A percentile compares a stretch with the other conserved stretches of the same genome.
phyloP scores from a whole-genome alignment of 2,888 invertebrate species.

The Frankliniella intonsa region DNA sequence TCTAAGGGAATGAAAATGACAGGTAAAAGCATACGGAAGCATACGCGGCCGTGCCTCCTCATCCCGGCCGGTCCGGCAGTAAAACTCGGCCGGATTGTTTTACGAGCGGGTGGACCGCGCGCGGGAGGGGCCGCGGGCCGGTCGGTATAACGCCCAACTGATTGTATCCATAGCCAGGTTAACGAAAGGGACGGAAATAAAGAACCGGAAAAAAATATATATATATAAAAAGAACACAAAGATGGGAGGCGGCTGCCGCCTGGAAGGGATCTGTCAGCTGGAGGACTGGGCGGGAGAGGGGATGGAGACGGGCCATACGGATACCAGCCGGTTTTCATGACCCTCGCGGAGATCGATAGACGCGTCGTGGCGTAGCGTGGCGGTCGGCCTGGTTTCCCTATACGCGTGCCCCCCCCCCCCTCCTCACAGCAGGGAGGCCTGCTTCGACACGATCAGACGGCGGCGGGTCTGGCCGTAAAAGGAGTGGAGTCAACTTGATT shows the following conservation, averaged over 20 bases:
- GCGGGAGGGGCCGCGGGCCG: no score
- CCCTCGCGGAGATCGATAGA: neutral
- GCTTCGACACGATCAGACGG: neutral
- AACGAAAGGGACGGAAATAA: neutral
- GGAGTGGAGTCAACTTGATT: constrained; percentile 19
- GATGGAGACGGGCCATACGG: neutral
- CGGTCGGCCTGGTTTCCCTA: constrained; percentile 5
- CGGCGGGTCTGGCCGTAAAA: neutral
- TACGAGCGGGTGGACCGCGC: no score
- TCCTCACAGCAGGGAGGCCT: neutral
- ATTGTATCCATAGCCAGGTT: no score
- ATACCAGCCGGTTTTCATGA: constrained; percentile 11
- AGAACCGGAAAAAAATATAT: neutral
- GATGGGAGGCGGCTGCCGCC: neutral
- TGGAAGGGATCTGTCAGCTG: no score
- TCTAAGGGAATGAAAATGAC: no score
- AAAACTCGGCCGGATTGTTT: neutral
- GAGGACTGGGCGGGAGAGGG: no score
- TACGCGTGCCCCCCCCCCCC: neutral
- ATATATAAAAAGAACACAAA: neutral
- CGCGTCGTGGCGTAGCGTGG: neutral
- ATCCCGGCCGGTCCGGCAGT: neutral
- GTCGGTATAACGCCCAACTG: no score
- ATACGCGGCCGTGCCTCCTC: neutral
- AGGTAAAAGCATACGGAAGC: neutral